Base-by-base conservation (phyloP, 2,113 vertebrate species). In the Crotalus viridis region DNA sequence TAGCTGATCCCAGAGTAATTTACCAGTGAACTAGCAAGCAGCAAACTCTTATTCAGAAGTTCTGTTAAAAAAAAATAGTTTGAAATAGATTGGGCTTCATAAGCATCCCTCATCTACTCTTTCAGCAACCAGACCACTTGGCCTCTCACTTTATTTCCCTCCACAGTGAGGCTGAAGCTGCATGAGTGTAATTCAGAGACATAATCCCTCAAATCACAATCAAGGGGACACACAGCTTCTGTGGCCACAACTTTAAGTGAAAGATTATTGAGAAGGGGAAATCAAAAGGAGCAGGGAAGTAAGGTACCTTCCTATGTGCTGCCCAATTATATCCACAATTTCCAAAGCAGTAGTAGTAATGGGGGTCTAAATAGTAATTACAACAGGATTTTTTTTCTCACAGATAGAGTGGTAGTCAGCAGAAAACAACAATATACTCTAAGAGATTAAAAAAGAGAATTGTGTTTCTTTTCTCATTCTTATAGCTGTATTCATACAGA, bases 201-300 rank as follows among this genome's bases (percentile, higher is more conserved):
- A 69, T 52, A 85, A 92, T 59, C 54, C 87, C 28, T 59, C 54
- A 92, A n/a, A 89, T 92, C 64, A 92, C 52, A 81, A 26, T 69
- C 52, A 39, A 46, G 86, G 28, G 39, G 13, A 86, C 54, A 86
- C 48, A 57, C 51, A 87, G 6, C 19, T 46, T 74, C 85, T 26
- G 51, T 3, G 19, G 59, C 85, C 51, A 55, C 59, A 89, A 57
- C 43, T 89, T 39, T 59, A 91, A 93, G 22, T 61, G 26, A 33
- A 54, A 91, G 28, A 33, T 15, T 26, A 28, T 81, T 91, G 61
- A 26, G 39, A 88, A 87, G 87, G 85, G 56, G 15, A 74, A 3
- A 10, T 12, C 61, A 59, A 88, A 21, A 26, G 21, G n/a, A 17
- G 5, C 15, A 22, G 24, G 81, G 48, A 19, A 46, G 4, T 39